phyloP scores from a whole-genome alignment of 2,888 invertebrate species.

The Malacosoma neustria region DNA sequence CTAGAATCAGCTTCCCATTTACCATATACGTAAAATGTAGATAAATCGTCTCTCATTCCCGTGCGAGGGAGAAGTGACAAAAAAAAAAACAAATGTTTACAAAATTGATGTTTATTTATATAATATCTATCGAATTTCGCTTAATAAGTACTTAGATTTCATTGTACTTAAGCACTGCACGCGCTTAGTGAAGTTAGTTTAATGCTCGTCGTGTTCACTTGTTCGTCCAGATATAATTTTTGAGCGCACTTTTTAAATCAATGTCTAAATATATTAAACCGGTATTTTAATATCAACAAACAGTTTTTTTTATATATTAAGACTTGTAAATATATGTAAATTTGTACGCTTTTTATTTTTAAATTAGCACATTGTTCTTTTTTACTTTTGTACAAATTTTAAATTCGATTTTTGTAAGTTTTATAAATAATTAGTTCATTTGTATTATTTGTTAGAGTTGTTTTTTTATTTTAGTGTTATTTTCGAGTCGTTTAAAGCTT shows the following conservation, averaged over 20 bases:
- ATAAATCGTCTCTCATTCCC: too few species aligned
- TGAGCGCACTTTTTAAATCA: slow-evolving; percentile 27
- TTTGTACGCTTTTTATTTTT: slow-evolving; percentile 39
- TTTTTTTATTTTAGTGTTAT: too few species aligned
- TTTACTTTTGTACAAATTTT: slow-evolving; percentile 34
- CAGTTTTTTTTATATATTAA: slow-evolving; percentile 46
- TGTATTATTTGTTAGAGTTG: not conserved
- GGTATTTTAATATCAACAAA: slow-evolving; percentile 51
- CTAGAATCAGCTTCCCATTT: too few species aligned
- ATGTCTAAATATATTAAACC: slow-evolving; percentile 38
- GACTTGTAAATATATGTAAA: slow-evolving; percentile 70
- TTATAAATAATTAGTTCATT: not conserved
- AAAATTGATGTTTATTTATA: too few species aligned
- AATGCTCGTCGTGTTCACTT: slow-evolving; percentile 34
- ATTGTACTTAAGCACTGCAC: slow-evolving; percentile 59
- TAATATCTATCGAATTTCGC: too few species aligned
- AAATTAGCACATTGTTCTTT: slow-evolving; percentile 37
- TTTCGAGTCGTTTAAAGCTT: too few species aligned
- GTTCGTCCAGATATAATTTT: slow-evolving; percentile 50
- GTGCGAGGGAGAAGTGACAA: too few species aligned
- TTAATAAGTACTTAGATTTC: slow-evolving; percentile 60
- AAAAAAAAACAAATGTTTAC: too few species aligned
- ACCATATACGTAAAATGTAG: too few species aligned
- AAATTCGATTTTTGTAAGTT: not conserved
- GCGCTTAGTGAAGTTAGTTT: slow-evolving; percentile 26